Base-by-base conservation (phyloP, 2,113 vertebrate species). In the Melanerpes aurifrons region DNA sequence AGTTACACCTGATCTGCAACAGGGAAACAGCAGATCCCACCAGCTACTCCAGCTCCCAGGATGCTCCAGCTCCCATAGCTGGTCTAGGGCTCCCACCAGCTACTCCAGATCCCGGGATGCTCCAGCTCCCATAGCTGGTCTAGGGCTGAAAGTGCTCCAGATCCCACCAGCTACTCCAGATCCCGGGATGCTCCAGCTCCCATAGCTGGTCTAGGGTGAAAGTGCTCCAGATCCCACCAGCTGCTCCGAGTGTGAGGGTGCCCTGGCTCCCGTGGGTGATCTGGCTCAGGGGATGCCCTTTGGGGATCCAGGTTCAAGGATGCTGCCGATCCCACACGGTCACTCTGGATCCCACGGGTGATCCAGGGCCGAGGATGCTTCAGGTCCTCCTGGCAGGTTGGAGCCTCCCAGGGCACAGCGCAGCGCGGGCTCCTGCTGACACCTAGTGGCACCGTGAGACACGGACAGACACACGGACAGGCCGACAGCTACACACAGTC, bases 391-490 rank as follows among this genome's bases (percentile, higher is more conserved):
- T 28, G 31, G 22, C 29, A 14, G 15, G 12, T 2, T 21, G 9
- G 24, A 31, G 25, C 59, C 59, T 9, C 56, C 10, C 47, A 1
- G 59, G 62, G 43, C 20, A 29, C 63, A 7, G 63, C 21, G 6
- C 47, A n/a, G 9, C 15, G 58, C 81, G 58, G 68, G 67, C 54
- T 84, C 78, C 70, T 57, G 84, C 70, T 89, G 95, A 92, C 95
- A 94, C 31, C 95, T 92, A 69, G 89, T 16, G 95, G 95, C 83
- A 35, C 22, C 71, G 14, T 10, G 81, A 7, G 68, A n/a, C 67
- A 45, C 31, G 3, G 48, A 26, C 47, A 26, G 25, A 40, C 61
- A 14, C 21, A 21, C 50, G 20, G 29, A 15, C 47, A 16, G 16
- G 8, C 35, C 3, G n/a, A 29, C 40, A 22, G 26, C 15, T 15